Base-by-base conservation (phyloP, 2,797 vertebrate genomes). In the Pyrrhura leucotis region DNA sequence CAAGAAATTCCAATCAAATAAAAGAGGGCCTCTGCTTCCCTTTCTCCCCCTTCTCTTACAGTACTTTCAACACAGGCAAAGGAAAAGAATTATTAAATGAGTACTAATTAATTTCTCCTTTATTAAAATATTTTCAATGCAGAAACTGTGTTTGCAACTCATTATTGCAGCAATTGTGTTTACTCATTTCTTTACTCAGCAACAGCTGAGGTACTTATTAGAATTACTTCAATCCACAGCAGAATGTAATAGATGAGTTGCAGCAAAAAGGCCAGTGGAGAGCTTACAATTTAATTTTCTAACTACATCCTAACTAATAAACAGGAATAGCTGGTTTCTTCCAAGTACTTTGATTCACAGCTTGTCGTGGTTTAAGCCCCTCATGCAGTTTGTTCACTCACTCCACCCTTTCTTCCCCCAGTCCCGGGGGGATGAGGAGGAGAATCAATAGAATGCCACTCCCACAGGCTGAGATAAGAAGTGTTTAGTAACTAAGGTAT, bases 101-200 rank as follows among this genome's bases (percentile, higher is more conserved):
- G 17, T 33, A n/a, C 33, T 95, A 97, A 95, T 78, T 35, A 93
- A 93, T 89, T 82, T 90, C 35, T 78, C 50, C 73, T 89, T 94
- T 94, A 89, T 85, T 90, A 95, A 95, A 94, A 75, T 80, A 92
- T 85, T 94, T 85, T 93, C 54, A 90, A 76, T 74, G 26, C 80
- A 85, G 73, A 79, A 96, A 75, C 76, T 76, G 53, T 74, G 29
- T 77, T 88, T 80, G 53, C 67, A 90, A 26, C 45, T 92, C 58
- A 78, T 96, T 97, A 88, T 31, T 94, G 72, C 39, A 73, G 40
- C 78, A 88, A 79, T 78, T 80, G 69, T 79, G 72, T 93, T 90
- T 82, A 85, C 37, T 83, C 66, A 68, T 83, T 75, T 89, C 83
- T 93, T 95, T 95, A 73, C 75, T 76, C 47, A 54, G 75, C 48